Base-by-base conservation (phyloP, 1,140 invertebrate species). In the Bombus sibiricus region DNA sequence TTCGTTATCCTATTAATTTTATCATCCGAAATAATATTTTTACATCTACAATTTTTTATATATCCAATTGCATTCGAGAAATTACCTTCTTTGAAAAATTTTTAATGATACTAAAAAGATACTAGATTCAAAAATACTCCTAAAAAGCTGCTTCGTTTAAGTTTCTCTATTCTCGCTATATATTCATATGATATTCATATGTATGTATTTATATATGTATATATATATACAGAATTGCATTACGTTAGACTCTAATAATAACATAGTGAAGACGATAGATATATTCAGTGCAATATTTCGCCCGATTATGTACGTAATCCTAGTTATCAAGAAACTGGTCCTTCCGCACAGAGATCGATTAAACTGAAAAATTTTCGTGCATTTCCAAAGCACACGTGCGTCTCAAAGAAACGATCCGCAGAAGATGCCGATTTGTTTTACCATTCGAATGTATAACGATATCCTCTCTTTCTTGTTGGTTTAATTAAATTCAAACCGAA, bases 71-170 rank as follows among this genome's bases (percentile, higher is more conserved):
- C 28, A 59, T 59, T 28, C 28, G 25, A 59, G 25, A 59, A 59
- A 28, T 59, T 12, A 59, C 1, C 3, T 12, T 12, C 2, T 12
- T 28, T 59, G 18, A 53, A 59, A 28, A 59, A 0, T 28, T 1
- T 3, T 28, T 28, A 59, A 59, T 12, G 57, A 59, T 22, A 53
- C 18, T 53, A 53, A 53, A 53, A 53, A 53, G 47, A 53, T 57
- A 53, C 64, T 53, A 66, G 68, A 80, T 90, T 89, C 72, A 78
- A 91, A 92, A 91, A 88, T 86, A 88, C 57, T 75, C 74, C 86
- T 86, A 85, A 85, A 47, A 87, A 89, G 85, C 57, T 57, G 80
- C 39, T 76, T n/a, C 64, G 37, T 73, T 89, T 71, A 80, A 83
- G 86, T 77, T 68, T 64, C 68, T 83, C 86, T 81, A 87, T n/a